A percentile compares a stretch with the other conserved stretches of the same genome.
Conservation (phyloP, 2,888 invertebrate species). For the Rotaria socialis region DNA sequence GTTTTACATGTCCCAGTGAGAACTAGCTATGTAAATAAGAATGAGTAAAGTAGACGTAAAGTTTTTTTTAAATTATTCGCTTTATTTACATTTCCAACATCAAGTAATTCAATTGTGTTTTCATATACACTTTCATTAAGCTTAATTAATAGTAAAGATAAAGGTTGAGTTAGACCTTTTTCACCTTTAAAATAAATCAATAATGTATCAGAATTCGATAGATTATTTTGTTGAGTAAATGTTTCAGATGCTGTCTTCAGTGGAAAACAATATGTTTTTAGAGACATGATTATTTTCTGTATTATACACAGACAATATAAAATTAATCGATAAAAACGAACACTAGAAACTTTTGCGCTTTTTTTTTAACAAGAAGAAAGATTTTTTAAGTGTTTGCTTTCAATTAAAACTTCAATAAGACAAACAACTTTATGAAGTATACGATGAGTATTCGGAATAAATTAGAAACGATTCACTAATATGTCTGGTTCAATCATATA, state of each 20-base stretch:
- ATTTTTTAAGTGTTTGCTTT: no score
- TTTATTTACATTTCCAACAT: background rate
- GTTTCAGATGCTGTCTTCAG: background rate
- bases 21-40: background rate
- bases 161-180: background rate
- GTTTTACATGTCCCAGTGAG: background rate
- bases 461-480: no score
- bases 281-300: background rate
- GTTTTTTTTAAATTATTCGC: no score
- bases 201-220: background rate
- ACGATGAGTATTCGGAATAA: no score
- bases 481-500: no score
- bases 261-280: background rate
- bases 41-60: background rate
- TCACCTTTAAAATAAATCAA: constrained; percentile 20
- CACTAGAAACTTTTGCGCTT: background rate
- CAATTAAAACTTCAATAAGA: no score
- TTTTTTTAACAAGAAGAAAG: background rate
- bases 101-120: background rate
- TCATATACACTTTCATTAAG: background rate
- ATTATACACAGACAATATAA: no score
- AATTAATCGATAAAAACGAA: background rate
- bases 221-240: background rate
- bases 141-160: background rate
- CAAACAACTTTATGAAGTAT: no score